These are phyloP conservation scores for Agelas oroides DNA, from an alignment of 37 sponge, comb jelly and placozoan species.

Conservation along the genomic window DNA sequence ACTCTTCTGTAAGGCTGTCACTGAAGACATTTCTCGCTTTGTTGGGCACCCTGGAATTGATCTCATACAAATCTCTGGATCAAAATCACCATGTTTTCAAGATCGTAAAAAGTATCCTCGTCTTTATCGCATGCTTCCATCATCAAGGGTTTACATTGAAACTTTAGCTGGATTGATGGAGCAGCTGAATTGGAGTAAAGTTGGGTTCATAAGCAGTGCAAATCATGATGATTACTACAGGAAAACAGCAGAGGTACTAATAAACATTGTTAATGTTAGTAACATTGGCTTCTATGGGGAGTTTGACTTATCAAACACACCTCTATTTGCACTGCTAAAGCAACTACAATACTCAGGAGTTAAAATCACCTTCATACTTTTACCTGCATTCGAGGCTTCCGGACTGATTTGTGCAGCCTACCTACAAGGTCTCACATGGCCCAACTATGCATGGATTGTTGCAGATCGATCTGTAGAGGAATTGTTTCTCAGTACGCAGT, in stretches of 20 bases:
- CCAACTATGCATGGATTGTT: conserved; percentile 28
- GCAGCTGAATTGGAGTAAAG: neutral
- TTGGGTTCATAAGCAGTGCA: neutral
- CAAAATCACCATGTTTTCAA: too few species aligned
- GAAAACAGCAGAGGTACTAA: neutral
- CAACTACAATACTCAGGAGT: neutral
- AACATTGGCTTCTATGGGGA: too few species aligned
- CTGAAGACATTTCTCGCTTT: neutral
- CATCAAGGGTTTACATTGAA: neutral
- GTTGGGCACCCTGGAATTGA: neutral
- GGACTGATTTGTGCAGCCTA: conserved; percentile 2
- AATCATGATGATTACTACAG: neutral
- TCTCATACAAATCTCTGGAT: neutral
- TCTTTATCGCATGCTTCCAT: neutral
- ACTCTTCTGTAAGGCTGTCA: neutral
- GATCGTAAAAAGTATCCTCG: neutral
- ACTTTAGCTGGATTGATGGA: neutral
- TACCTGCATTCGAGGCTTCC: neutral
- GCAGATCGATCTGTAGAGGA: neutral
- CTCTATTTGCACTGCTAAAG: neutral
- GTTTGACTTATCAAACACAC: too few species aligned
- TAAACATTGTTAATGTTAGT: too few species aligned
- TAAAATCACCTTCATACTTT: neutral
- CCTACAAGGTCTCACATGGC: conserved; percentile 8
- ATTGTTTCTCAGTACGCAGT: neutral